These are phyloP conservation scores for Liasis olivaceus DNA, from an alignment of 2,797 vertebrate species.

Conservation along the genomic window DNA sequence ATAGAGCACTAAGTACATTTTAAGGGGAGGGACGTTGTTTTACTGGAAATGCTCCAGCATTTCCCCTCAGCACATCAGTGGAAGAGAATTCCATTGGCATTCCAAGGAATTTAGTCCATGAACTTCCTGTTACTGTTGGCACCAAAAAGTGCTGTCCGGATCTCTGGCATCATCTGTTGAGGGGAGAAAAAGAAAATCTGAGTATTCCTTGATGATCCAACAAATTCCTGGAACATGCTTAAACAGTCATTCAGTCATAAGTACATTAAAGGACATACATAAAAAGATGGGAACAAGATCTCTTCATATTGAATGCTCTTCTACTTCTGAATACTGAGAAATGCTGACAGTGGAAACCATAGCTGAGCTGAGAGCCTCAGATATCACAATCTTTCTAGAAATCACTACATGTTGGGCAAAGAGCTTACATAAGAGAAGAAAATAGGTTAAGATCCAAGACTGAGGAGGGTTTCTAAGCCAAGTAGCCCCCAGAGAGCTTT, in stretches of 20 bases:
- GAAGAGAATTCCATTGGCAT: conserved; percentile 60
- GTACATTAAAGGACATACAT: not conserved
- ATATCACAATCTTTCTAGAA: not conserved
- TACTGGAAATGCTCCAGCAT: conserved; percentile 55
- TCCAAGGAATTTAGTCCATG: conserved; percentile 79
- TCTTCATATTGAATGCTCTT: too few species aligned
- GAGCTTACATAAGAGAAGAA: not conserved
- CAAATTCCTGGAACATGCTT: not conserved
- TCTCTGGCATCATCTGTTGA: conserved; percentile 95
- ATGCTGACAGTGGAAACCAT: not conserved
- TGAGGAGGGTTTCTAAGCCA: not conserved
- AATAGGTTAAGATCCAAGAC: not conserved
- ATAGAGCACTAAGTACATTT: conserved; percentile 51
- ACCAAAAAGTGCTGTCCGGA: conserved; percentile 88
- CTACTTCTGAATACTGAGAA: not conserved
- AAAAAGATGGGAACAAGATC: not conserved
- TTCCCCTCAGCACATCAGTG: conserved; percentile 52
- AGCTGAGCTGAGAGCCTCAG: too few species aligned
- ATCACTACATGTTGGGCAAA: not conserved
- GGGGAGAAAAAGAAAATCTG: conserved; percentile 15
- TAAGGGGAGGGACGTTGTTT: conserved; percentile 32
- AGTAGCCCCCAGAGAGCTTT: not conserved
- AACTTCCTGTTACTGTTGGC: conserved; percentile 92
- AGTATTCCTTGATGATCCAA: not conserved
- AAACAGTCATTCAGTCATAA: not conserved